Percentiles rank a stretch among this genome's conserved stretches.
phyloP scores from a whole-genome alignment of 2,888 invertebrate species.

The Andrena flavipes region DNA sequence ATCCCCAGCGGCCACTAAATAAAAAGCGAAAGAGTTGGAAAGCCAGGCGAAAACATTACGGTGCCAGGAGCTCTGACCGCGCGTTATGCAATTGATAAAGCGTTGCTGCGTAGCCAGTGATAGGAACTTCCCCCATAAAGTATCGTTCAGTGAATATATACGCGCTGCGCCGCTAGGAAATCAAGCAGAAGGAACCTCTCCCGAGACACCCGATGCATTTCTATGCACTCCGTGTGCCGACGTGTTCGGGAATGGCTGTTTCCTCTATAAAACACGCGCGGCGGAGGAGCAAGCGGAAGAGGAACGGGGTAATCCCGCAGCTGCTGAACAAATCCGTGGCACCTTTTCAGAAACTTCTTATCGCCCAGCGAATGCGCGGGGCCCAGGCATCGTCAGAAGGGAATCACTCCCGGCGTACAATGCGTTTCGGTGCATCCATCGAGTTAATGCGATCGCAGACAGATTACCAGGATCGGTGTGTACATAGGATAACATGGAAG shows the following conservation, averaged over 20 bases:
- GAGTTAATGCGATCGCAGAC: too few species aligned
- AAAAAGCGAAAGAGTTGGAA: not conserved
- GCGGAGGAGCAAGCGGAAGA: conserved; percentile 22
- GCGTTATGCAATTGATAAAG: conserved; percentile 28
- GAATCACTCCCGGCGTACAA: not conserved
- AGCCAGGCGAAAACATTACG: not conserved
- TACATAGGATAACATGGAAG: too few species aligned
- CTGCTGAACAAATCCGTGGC: conserved; percentile 56
- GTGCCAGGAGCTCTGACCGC: not conserved
- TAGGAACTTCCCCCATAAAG: conserved; percentile 53
- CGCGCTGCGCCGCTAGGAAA: conserved; percentile 48
- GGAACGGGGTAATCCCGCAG: conserved; percentile 47
- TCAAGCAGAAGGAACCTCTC: conserved; percentile 56
- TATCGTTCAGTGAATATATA: conserved; percentile 41
- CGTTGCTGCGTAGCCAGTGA: not conserved
- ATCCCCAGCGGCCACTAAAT: not conserved
- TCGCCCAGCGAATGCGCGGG: conserved; percentile 30
- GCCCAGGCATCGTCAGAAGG: not conserved
- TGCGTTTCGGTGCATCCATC: not conserved
- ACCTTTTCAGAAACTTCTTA: conserved; percentile 42
- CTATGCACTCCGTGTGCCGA: conserved; percentile 11
- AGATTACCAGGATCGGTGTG: too few species aligned
- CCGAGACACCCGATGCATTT: conserved; percentile 52
- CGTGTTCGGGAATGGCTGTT: conserved; percentile 16
- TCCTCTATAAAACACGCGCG: conserved; percentile 26